Conservation (phyloP, 37 sponge, comb jelly and placozoan species). For the Chondrilla cf. caribensis region DNA sequence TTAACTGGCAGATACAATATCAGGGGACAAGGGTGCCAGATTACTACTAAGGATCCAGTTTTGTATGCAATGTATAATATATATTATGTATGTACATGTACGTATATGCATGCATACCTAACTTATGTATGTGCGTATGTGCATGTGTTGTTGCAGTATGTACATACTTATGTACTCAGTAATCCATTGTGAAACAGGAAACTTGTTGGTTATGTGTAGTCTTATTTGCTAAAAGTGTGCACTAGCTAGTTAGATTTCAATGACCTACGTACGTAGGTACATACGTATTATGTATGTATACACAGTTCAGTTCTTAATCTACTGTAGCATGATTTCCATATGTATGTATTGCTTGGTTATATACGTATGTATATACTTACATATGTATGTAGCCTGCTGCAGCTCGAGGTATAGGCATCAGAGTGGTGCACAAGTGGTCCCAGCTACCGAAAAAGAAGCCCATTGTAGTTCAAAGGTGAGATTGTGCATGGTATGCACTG, state of each 20-base stretch:
- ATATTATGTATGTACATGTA: too few relatives aligned
- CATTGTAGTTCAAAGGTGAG: slow-evolving; percentile 83
- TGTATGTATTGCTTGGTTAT: neutral
- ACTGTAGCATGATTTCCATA: neutral
- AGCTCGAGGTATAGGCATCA: slow-evolving; percentile 93
- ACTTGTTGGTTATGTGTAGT: too few relatives aligned
- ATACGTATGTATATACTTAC: slow-evolving; percentile 9
- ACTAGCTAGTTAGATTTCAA: too few relatives aligned
- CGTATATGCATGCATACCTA: too few relatives aligned
- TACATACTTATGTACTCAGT: too few relatives aligned
- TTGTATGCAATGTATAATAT: too few relatives aligned
- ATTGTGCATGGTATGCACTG: neutral
- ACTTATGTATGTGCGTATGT: too few relatives aligned
- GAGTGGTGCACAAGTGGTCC: slow-evolving; percentile 71
- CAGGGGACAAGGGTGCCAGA: too few relatives aligned
- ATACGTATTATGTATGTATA: neutral
- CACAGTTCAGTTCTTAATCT: neutral
- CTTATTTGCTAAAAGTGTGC: too few relatives aligned
- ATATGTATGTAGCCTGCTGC: slow-evolving; percentile 77
- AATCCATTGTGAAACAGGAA: too few relatives aligned
- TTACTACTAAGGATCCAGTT: too few relatives aligned
- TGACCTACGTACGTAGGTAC: neutral
- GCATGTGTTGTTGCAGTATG: too few relatives aligned
- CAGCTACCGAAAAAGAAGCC: slow-evolving; percentile 81
- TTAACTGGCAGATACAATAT: neutral